These are phyloP conservation scores for Acrocephalus kingi DNA, from an alignment of 2,113 vertebrate genomes.

Conservation along the genomic window DNA sequence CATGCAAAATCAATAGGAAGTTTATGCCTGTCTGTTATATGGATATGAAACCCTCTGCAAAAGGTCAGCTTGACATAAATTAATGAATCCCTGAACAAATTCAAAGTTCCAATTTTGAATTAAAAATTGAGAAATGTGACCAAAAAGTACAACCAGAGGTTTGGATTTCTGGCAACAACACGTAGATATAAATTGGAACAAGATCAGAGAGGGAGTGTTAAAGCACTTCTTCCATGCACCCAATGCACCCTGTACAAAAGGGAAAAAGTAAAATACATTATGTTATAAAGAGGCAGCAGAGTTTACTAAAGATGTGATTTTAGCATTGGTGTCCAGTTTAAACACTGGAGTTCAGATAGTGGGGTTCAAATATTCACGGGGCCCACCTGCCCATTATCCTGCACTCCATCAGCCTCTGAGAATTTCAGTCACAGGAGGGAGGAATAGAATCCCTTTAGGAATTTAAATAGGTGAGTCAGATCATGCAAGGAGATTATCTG, in stretches of 20 bases:
- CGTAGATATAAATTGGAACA: fast-evolving
- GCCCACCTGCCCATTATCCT: neutral
- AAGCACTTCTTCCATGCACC: neutral
- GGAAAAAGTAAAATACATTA: neutral
- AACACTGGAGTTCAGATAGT: neutral
- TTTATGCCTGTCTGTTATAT: neutral
- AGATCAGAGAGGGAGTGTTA: neutral
- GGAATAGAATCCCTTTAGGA: neutral
- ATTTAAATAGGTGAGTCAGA: neutral
- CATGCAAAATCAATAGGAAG: neutral
- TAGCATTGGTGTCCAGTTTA: neutral
- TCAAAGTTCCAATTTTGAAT: neutral
- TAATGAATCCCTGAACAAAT: neutral
- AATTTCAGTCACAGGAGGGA: neutral
- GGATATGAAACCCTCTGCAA: neutral
- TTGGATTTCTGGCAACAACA: neutral
- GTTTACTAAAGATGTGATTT: neutral
- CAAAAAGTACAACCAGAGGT: neutral
- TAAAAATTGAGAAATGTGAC: neutral
- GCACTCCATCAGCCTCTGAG: neutral
- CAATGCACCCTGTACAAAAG: neutral
- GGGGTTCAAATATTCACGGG: neutral
- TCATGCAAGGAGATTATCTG: neutral
- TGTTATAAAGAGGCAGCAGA: fast-evolving
- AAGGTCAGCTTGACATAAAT: neutral